Evolutionary conservation across 2,888 invertebrate genomes (phyloP).

Genomic region (Melanchra persicariae): DNA sequence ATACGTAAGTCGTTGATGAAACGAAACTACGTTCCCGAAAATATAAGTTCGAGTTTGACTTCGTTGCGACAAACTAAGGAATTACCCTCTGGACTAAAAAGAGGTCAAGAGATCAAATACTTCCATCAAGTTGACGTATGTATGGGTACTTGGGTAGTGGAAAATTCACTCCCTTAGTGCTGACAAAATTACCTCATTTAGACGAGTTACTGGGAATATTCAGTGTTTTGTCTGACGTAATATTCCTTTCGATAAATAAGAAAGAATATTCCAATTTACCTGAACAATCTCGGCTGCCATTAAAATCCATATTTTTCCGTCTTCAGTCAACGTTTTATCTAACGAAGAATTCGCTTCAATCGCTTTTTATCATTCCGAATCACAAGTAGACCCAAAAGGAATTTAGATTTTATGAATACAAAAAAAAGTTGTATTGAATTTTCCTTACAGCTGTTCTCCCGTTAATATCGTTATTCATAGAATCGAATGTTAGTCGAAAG

Average conservation of each 20-base stretch:
- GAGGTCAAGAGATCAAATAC: constrained; percentile 36
- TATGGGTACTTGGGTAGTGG: neutral
- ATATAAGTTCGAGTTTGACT: constrained; percentile 32
- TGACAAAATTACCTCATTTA: constrained; percentile 30
- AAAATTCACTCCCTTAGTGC: neutral
- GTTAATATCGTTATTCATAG: constrained; percentile 65
- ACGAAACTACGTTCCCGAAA: constrained; percentile 10
- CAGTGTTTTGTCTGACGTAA: neutral
- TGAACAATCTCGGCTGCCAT: constrained; percentile 33
- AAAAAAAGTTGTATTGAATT: constrained; percentile 50
- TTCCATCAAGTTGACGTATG: constrained; percentile 28
- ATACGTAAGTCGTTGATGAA: constrained; percentile 30
- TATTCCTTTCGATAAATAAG: constrained; percentile 9
- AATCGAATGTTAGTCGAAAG: constrained; percentile 58
- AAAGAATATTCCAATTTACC: constrained; percentile 37
- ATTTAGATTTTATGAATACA: constrained; percentile 54
- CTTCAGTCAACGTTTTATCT: constrained; percentile 27
- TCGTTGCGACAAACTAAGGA: constrained; percentile 14
- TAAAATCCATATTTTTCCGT: constrained; percentile 38
- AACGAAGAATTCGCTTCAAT: constrained; percentile 50
- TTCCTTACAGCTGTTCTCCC: constrained; percentile 39
- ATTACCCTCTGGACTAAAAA: constrained; percentile 12
- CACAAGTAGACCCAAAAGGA: constrained; percentile 52
- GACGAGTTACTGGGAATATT: constrained; percentile 13
- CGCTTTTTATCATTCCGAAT: constrained; percentile 57